Base-by-base conservation (phyloP, 2,797 vertebrate species). In the Malacoctenus gilli region DNA sequence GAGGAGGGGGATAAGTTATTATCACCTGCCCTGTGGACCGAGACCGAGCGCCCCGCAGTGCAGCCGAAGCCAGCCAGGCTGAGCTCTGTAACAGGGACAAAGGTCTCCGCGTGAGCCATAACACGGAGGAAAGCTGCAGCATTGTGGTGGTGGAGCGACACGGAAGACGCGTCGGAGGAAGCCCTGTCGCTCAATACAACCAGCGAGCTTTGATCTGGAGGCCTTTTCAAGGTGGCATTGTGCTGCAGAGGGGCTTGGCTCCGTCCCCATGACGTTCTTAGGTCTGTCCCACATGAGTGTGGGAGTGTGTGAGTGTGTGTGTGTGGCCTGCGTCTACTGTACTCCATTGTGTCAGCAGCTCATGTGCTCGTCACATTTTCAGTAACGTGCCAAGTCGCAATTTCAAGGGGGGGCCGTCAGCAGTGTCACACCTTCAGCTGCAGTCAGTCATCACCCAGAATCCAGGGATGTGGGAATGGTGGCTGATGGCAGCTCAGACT, bases 21-120 rank as follows among this genome's bases (percentile, higher is more conserved):
- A 84, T 87, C 78, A 77, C 72, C 72, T 68, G 73, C 72, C 69
- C 67, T 0, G 25, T 77, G 75, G 77, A 75, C 80, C 59, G 25
- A 74, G 84, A 68, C 79, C 14, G 11, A 79, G 69, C 52, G 10
- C 52, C 74, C 77, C 2, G 59, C 80, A 59, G 79, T 46, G 60
- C 59, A 35, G 32, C 32, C 63, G 61, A 65, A 56, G 43, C 57
- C 44, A 53, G 47, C 53, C 41, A 1, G 41, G 13, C 42, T 23
- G 42, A 57, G 68, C 55, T 32, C 11, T 13, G 12, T 38, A 40
- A 76, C 61, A 46, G 47, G 39, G 44, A 58, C 15, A 40, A 37
- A 44, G 20, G 18, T 51, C 34, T 49, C 31, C 28, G 23, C 42
- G 34, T 62, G 64, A 58, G 44, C 22, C 25, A 35, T 1, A 25